Evolutionary conservation across 2,113 vertebrate species (phyloP).

Genomic region (Oncorhynchus keta): DNA sequence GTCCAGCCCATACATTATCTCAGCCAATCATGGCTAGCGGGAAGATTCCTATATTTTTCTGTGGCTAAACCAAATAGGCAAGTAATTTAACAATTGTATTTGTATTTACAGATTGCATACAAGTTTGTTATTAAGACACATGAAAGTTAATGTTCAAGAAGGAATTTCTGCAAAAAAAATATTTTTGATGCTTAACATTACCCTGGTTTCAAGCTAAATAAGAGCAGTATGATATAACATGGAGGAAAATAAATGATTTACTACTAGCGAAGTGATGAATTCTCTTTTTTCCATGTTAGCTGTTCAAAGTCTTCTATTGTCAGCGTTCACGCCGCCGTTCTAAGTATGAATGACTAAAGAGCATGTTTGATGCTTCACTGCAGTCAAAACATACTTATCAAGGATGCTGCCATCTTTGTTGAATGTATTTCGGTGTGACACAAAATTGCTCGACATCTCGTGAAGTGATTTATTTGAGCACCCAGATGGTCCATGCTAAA

Average conservation of each 20-base stretch:
- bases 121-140: too few relatives aligned
- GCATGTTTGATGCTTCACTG: conserved; percentile 17
- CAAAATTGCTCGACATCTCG: too few relatives aligned
- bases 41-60: too few relatives aligned
- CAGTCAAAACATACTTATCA: conserved; percentile 53
- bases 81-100: too few relatives aligned
- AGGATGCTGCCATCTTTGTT: conserved; percentile 74
- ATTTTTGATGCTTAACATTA: too few relatives aligned
- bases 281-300: conserved; percentile 67
- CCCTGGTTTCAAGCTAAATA: background rate
- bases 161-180: too few relatives aligned
- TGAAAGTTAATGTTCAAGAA: too few relatives aligned
- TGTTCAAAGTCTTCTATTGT: background rate
- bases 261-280: conserved; percentile 71
- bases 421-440: conserved; percentile 35
- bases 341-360: background rate
- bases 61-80: too few relatives aligned
- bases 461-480: too few relatives aligned
- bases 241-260: conserved; percentile 55
- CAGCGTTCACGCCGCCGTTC: background rate
- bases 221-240: background rate
- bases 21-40: too few relatives aligned
- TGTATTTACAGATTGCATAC: too few relatives aligned
- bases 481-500: background rate
- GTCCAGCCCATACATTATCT: too few relatives aligned